Evolutionary conservation across 2,113 vertebrate species (phyloP).

Genomic region (Arenaria interpres): DNA sequence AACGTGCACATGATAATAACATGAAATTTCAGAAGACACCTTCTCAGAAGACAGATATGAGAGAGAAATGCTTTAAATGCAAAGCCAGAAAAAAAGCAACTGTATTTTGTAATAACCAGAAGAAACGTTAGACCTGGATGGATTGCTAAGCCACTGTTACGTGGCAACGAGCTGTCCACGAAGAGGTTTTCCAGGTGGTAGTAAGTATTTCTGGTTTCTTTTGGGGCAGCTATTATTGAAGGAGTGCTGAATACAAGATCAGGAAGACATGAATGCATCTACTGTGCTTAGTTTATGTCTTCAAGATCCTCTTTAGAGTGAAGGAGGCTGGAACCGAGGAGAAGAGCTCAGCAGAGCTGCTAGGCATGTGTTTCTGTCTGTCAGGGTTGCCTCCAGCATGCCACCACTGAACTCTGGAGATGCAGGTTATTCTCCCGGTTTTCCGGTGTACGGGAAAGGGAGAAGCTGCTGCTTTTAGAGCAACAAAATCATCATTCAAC

Average conservation of each 20-base stretch:
- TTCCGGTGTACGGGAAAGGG: neutral
- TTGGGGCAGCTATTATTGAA: neutral
- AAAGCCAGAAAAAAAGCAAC: neutral
- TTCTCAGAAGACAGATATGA: neutral
- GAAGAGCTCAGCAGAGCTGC: neutral
- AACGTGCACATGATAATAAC: neutral
- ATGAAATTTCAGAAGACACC: neutral
- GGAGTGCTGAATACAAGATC: neutral
- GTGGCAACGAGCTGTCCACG: neutral
- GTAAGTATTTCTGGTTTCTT: neutral
- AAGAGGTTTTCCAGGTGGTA: neutral
- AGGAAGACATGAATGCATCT: neutral
- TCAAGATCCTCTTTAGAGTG: neutral
- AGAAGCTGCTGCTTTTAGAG: neutral
- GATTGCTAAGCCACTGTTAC: neutral
- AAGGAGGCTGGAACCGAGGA: neutral
- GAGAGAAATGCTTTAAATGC: neutral
- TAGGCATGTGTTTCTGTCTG: fast-evolving
- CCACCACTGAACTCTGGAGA: neutral
- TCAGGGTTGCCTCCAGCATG: neutral
- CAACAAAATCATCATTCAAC: neutral
- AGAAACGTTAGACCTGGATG: neutral
- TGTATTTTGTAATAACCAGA: neutral
- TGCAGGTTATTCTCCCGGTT: neutral
- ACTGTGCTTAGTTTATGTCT: fast-evolving